Base-by-base conservation (phyloP, 2,888 invertebrate genomes). In the Drymonia ruficornis region DNA sequence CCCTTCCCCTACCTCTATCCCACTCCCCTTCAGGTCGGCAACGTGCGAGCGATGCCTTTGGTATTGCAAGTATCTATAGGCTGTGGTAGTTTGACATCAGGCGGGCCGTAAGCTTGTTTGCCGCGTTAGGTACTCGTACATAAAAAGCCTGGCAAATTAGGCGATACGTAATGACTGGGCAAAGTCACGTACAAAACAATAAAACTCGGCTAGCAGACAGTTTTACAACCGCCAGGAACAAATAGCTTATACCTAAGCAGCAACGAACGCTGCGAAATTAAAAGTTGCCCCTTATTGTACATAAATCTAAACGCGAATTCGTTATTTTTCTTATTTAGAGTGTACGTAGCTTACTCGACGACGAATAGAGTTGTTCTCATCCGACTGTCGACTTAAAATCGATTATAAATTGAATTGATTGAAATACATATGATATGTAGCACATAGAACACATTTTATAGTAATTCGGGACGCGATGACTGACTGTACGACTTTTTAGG, bases 291-390 rank as follows among this genome's bases (percentile, higher is more conserved):
- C 61, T 80, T 85, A 84, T 83, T 86, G 79, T 74, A 72, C 80
- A 87, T 89, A 88, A 90, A 89, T 90, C 87, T 83, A 66, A 54
- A 67, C 64, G 65, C 72, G 81, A 84, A 83, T 81, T 81, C 80
- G 73, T 63, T 67, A 67, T 52, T 66, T 68, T 80, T 72, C 68
- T 66, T 5, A 19, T 43, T 53, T 36, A 23, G 47, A 11, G 12
- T 0, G 1, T 65, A 49, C 68, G 65, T 54, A 16, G 16, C 36
- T 36, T 36, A n/a, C 2, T 36, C 36, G 36, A 5, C n/a, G n/a
- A 36, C 36, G n/a, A 36, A 9, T 31, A 31, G 31, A 31, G 31
- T 3, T 11, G 1, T n/a, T 13, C 13, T 19, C 13, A 18, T 19
- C 23, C 43, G 43, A 19, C 23, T 19, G n/a, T 16, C 40, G 40